phyloP scores from a whole-genome alignment of 2,888 invertebrate genomes.

The Eilema caniola region DNA sequence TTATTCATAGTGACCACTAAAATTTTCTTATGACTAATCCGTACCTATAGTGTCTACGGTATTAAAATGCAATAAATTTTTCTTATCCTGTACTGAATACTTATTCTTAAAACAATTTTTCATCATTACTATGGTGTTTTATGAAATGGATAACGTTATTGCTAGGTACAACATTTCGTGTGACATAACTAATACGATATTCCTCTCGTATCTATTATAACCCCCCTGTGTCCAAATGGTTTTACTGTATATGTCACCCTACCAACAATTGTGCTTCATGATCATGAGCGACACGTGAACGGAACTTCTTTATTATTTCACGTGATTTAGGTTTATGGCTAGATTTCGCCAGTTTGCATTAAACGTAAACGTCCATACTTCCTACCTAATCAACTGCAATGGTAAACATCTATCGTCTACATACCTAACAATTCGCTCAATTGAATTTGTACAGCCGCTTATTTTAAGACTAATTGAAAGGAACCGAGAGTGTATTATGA shows the following conservation, averaged over 20 bases:
- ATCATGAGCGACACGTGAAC: conserved; percentile 49
- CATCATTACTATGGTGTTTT: conserved; percentile 57
- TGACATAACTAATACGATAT: conserved; percentile 66
- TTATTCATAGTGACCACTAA: conserved; percentile 43
- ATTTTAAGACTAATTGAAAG: conserved; percentile 62
- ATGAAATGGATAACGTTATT: conserved; percentile 73
- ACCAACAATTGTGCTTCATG: conserved; percentile 49
- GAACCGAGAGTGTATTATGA: conserved; percentile 68
- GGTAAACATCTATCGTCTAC: conserved; percentile 39
- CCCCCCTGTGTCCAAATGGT: conserved; percentile 70
- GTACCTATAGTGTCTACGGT: neutral
- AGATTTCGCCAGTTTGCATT: conserved; percentile 40
- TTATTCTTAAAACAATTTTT: conserved; percentile 49
- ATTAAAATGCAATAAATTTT: neutral
- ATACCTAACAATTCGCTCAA: conserved; percentile 41
- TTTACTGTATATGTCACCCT: conserved; percentile 59
- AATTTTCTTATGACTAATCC: conserved; percentile 45
- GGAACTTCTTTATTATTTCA: conserved; percentile 32
- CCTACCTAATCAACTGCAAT: conserved; percentile 39
- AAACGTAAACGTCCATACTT: conserved; percentile 38
- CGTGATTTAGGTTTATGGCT: conserved; percentile 35
- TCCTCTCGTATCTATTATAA: conserved; percentile 69
- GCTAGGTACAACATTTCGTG: conserved; percentile 79
- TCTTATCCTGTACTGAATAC: conserved; percentile 30
- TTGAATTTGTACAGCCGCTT: conserved; percentile 49